These are phyloP conservation scores for Orthonychiurus folsomi DNA, from an alignment of 2,888 invertebrate species.

Conservation along the genomic window DNA sequence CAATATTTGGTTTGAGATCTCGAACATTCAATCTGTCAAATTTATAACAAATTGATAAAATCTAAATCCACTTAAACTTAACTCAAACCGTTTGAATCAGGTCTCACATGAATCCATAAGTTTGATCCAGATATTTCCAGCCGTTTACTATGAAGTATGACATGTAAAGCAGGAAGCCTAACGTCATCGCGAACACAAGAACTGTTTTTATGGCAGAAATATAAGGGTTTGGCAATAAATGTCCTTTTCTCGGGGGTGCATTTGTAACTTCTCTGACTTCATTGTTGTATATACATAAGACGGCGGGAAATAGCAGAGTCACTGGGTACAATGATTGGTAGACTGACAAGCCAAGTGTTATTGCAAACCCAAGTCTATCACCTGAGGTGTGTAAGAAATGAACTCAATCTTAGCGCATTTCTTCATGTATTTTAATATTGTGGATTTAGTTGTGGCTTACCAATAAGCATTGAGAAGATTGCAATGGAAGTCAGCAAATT, in stretches of 20 bases:
- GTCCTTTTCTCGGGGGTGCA: constrained; percentile 2
- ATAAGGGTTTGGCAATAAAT: constrained; percentile 44
- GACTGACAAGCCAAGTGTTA: constrained; percentile 65
- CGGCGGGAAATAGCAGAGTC: constrained; percentile 70
- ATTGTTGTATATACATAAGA: constrained; percentile 55
- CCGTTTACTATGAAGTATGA: constrained; percentile 56
- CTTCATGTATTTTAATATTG: background rate
- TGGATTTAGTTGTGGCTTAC: constrained; percentile 41
- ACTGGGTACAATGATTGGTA: constrained; percentile 68
- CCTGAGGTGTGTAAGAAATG: constrained; percentile 44
- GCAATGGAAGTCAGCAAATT: constrained; percentile 70
- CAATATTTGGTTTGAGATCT: constrained; percentile 92
- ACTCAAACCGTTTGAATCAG: constrained; percentile 3
- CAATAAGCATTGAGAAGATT: constrained; percentile 60
- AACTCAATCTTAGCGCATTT: background rate
- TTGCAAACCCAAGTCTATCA: constrained; percentile 53
- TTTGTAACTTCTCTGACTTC: constrained; percentile 12
- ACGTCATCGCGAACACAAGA: constrained; percentile 50
- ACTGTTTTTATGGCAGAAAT: constrained; percentile 50
- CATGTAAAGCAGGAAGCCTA: constrained; percentile 52
- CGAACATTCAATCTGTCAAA: constrained; percentile 81
- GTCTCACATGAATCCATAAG: constrained; percentile 73
- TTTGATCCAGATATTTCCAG: constrained; percentile 52
- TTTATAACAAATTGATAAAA: constrained; percentile 16
- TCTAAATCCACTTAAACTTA: too few relatives aligned